Percentiles rank a stretch among this genome's conserved stretches.
Evolutionary conservation across 2,888 invertebrate species (phyloP).

Genomic region (Mermis nigrescens): DNA sequence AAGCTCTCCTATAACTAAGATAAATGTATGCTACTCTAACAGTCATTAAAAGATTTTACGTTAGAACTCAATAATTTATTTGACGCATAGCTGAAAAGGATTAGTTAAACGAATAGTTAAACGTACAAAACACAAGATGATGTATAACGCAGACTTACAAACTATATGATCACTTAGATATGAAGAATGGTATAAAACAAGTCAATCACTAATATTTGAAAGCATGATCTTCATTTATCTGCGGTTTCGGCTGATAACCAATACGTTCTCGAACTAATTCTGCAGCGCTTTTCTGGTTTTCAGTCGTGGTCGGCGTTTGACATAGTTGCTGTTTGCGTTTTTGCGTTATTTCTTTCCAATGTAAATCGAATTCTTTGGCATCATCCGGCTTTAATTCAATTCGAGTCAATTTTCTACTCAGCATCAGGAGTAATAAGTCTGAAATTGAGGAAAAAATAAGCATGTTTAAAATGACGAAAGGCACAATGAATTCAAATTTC

Average conservation of each 20-base stretch:
- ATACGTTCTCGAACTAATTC: background rate
- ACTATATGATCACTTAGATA: background rate
- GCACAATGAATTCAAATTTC: background rate
- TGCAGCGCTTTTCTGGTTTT: background rate
- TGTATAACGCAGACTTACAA: background rate
- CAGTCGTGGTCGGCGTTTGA: background rate
- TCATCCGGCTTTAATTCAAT: background rate
- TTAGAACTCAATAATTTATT: too few relatives aligned
- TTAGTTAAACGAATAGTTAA: too few relatives aligned
- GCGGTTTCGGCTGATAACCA: background rate
- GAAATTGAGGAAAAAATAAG: too few relatives aligned
- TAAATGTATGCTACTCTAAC: too few relatives aligned
- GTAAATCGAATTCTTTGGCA: background rate
- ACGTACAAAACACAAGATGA: too few relatives aligned
- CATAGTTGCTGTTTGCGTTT: background rate
- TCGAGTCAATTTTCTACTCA: background rate
- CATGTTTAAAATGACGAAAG: background rate
- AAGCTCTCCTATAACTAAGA: too few relatives aligned
- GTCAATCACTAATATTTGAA: background rate
- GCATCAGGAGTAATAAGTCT: too few relatives aligned
- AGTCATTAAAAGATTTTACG: too few relatives aligned
- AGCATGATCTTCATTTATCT: background rate
- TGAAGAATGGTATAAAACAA: too few relatives aligned
- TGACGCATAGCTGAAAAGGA: too few relatives aligned
- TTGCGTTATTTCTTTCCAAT: background rate